Conservation (phyloP, 2,888 invertebrate genomes). For the Cinara cedri region DNA sequence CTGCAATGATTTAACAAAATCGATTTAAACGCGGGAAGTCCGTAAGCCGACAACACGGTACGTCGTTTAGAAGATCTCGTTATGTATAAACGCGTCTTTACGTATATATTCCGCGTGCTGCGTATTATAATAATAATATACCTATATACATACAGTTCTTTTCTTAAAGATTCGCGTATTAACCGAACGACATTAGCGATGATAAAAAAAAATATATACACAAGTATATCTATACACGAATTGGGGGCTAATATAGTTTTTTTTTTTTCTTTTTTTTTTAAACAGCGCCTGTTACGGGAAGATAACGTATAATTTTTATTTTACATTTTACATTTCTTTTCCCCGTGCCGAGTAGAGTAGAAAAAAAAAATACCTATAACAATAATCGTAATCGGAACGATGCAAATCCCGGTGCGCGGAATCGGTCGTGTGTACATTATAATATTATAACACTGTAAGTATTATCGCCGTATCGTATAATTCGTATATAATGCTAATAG, state of each 20-base stretch:
- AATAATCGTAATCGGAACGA: conserved; percentile 51
- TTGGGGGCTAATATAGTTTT: conserved; percentile 31
- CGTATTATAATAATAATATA: no score
- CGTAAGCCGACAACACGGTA: conserved; percentile 2
- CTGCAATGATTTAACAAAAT: neutral
- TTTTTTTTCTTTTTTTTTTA: conserved; percentile 10
- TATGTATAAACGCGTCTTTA: neutral
- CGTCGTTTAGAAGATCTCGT: conserved; percentile 30
- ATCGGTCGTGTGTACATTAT: conserved; percentile 11
- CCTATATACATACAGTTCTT: no score
- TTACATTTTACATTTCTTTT: neutral
- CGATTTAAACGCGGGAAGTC: neutral
- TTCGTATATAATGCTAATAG: conserved; percentile 50
- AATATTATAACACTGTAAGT: no score
- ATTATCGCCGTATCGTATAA: conserved; percentile 9
- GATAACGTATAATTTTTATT: conserved; percentile 50
- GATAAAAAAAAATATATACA: conserved; percentile 11
- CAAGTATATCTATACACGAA: neutral
- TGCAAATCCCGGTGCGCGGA: conserved; percentile 21
- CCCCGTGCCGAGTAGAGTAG: neutral
- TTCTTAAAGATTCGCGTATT: conserved; percentile 20
- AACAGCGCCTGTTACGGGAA: conserved; percentile 33
- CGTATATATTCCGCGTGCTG: no score
- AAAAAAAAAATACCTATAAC: conserved; percentile 40
- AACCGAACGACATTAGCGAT: conserved; percentile 37